Base-by-base conservation (phyloP, 2,797 vertebrate genomes). In the Allobates femoralis region DNA sequence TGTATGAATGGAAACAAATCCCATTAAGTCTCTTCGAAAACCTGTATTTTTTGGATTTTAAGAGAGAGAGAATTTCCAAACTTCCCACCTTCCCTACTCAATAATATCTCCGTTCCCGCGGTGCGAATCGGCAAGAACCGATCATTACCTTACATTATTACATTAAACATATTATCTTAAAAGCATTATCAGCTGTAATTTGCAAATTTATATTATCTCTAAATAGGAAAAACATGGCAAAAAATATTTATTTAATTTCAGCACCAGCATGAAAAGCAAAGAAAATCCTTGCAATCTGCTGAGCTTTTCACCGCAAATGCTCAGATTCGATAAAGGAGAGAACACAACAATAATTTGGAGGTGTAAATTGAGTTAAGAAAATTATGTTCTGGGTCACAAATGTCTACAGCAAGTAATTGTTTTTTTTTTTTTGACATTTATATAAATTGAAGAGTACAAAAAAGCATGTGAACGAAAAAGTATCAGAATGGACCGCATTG, bases 121-220 rank as follows among this genome's bases (percentile, higher is more conserved):
- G 82, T 67, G 77, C 69, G 46, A 73, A 73, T 32, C 46, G 80
- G 30, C 5, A 12, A 83, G 55, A 87, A 85, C 82, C 69, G 56
- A 84, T 87, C 81, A 87, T 87, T 87, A 87, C 69, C 58, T 56
- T 41, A 84, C 86, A 87, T 87, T 87, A 84, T 87, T 74, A 80
- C 69, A 84, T 84, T 87, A 87, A 76, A 84, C 58, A 66, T 81
- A 85, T 81, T 85, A 87, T 87, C 76, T 66, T 76, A 87, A 87
- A 81, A 75, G 86, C 77, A 80, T 78, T 84, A 75, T 87, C 76
- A 80, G 67, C 77, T 81, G 82, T 69, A 76, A 87, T 87, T 87
- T 81, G 67, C 77, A 87, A 87, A 80, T 84, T 51, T 75, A 67
- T 80, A 80, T 84, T 81, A 75, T 87, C 77, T 75, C 66, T 21